Evolutionary conservation across 2,797 vertebrate genomes (phyloP).

Genomic region (Saxicola maurus): DNA sequence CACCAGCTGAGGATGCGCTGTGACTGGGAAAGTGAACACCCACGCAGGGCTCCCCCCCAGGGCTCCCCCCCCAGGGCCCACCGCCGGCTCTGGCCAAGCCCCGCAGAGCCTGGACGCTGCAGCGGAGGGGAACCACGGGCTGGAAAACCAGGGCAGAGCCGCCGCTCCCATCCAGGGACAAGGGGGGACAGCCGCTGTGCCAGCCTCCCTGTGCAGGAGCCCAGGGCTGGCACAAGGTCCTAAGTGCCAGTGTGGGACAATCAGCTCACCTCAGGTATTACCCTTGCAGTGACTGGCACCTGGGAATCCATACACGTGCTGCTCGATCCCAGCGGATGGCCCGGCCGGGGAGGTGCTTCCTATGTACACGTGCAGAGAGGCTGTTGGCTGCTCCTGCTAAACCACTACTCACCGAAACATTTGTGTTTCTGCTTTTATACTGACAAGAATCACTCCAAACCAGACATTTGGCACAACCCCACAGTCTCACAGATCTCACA

Average conservation of each 20-base stretch:
- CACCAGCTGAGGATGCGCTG: not conserved
- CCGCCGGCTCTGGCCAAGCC: not conserved
- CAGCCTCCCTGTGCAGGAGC: not conserved
- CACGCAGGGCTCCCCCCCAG: not conserved
- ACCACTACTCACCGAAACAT: not conserved
- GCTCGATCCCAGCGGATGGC: slow-evolving; percentile 14
- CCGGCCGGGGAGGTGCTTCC: slow-evolving; percentile 51
- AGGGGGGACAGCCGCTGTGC: not conserved
- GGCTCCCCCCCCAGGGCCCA: no score
- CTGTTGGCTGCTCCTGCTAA: slow-evolving; percentile 41
- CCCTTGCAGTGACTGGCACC: not conserved
- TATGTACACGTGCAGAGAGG: not conserved
- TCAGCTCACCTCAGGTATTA: not conserved
- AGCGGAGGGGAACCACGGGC: accelerated
- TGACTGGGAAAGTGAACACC: not conserved
- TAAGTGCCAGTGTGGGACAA: not conserved
- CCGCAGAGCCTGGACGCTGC: accelerated
- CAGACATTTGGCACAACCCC: slow-evolving; percentile 36
- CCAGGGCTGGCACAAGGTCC: not conserved
- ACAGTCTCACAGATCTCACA: slow-evolving; percentile 8
- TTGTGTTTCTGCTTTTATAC: slow-evolving; percentile 17
- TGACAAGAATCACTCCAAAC: slow-evolving; percentile 35
- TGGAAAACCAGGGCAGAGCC: accelerated
- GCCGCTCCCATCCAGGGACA: not conserved
- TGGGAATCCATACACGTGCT: not conserved